phyloP scores from a whole-genome alignment of 1,140 invertebrate species.

The Bombus soroeensis region DNA sequence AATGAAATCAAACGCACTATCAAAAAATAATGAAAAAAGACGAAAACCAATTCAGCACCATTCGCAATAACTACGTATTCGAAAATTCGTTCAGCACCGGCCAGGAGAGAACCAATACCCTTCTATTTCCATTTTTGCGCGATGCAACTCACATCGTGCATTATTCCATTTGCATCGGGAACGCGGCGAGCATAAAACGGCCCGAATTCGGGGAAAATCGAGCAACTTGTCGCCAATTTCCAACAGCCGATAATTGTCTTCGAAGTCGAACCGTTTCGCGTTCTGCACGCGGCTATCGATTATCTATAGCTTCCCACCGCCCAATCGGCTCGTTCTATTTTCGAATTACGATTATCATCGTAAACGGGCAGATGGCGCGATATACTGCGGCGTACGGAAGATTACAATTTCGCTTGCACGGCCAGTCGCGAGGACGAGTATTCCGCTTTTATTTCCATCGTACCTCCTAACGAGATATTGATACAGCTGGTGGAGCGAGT shows the following conservation, averaged over 20 bases:
- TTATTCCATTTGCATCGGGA: constrained; percentile 17
- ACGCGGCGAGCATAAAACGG: constrained; percentile 19
- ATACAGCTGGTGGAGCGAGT: constrained; percentile 59
- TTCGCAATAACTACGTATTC: background rate
- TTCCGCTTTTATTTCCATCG: constrained; percentile 61
- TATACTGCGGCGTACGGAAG: background rate
- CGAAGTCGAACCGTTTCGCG: background rate
- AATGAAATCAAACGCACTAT: background rate
- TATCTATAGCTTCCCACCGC: background rate
- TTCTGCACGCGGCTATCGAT: constrained; percentile 19
- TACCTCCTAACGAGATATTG: constrained; percentile 72
- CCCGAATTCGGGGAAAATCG: constrained; percentile 24
- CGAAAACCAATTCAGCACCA: background rate
- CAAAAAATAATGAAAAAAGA: background rate
- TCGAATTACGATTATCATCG: constrained; percentile 37
- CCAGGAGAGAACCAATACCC: background rate
- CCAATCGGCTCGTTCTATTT: constrained; percentile 23
- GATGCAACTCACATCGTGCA: constrained; percentile 1
- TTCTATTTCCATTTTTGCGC: constrained; percentile 1
- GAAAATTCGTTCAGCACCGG: background rate
- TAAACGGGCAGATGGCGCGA: background rate
- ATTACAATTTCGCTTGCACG: constrained; percentile 55
- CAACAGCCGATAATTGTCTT: constrained; percentile 12
- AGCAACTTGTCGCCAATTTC: constrained; percentile 31
- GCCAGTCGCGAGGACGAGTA: constrained; percentile 28